These are phyloP conservation scores for Meandrusa payeni DNA, from an alignment of 2,888 invertebrate genomes.

Conservation along the genomic window DNA sequence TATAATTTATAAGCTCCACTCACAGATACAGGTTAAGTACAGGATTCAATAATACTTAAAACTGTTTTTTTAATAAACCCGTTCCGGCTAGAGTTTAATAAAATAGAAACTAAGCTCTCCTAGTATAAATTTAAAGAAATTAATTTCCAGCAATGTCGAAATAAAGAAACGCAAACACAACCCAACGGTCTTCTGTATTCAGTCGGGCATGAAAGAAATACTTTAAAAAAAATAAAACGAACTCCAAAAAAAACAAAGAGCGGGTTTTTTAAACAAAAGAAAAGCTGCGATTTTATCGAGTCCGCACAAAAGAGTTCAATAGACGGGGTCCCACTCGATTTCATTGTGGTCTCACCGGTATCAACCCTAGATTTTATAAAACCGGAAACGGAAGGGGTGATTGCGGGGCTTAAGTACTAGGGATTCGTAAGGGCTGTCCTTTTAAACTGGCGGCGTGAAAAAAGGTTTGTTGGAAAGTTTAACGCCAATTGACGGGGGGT, in stretches of 20 bases:
- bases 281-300: constrained; percentile 18
- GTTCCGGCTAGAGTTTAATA: no score
- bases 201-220: constrained; percentile 15
- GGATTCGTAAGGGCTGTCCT: constrained; percentile 12
- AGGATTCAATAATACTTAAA: no score
- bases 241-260: constrained; percentile 14
- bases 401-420: constrained; percentile 12
- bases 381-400: constrained; percentile 23
- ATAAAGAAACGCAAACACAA: constrained; percentile 1
- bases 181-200: constrained; percentile 13
- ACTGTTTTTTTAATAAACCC: no score
- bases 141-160: neutral
- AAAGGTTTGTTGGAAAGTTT: constrained; percentile 9
- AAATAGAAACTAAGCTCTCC: no score
- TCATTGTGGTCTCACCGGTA: constrained; percentile 18
- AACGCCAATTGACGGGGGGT: constrained; percentile 3
- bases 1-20: no score
- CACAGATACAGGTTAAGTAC: no score
- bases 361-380: constrained; percentile 14
- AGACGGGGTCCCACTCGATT: constrained; percentile 9
- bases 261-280: constrained; percentile 14
- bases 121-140: no score
- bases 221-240: constrained; percentile 9
- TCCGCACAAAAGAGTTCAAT: constrained; percentile 17
- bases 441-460: constrained; percentile 1